Percentiles rank a stretch among this genome's conserved stretches.
These are phyloP conservation scores for Dasyurus viverrinus DNA, from an alignment of 2,113 vertebrate genomes.

Conservation along the genomic window DNA sequence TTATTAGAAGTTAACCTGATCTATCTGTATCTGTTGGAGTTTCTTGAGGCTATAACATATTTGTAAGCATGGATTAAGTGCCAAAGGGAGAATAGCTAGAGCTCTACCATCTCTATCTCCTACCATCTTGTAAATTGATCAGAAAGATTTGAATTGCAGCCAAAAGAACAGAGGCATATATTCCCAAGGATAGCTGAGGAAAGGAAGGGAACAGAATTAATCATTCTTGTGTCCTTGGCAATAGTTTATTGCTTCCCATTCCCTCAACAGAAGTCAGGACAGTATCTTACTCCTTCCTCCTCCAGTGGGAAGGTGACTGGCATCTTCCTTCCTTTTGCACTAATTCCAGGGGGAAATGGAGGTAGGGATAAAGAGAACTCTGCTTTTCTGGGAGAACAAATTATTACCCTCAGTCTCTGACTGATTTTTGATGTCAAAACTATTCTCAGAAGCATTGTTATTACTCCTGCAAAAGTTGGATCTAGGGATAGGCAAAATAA, in stretches of 20 bases:
- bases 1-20: background rate
- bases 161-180: background rate
- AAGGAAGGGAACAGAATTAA: background rate
- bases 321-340: background rate
- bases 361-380: background rate
- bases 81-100: background rate
- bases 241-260: background rate
- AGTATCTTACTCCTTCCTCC: background rate
- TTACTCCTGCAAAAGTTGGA: background rate
- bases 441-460: background rate
- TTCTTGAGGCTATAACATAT: background rate
- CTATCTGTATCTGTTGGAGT: background rate
- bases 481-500: background rate
- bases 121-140: background rate
- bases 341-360: background rate
- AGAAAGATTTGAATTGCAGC: background rate
- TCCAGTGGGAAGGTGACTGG: background rate
- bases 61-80: background rate
- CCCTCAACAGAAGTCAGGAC: background rate
- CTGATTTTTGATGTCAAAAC: background rate
- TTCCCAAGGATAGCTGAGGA: background rate
- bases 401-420: background rate
- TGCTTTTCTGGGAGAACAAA: background rate
- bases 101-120: background rate
- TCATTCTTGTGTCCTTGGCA: background rate